A percentile compares a stretch with the other conserved stretches of the same genome.
Conservation (phyloP, 1,140 invertebrate genomes). For the Paraescarpia echinospica region DNA sequence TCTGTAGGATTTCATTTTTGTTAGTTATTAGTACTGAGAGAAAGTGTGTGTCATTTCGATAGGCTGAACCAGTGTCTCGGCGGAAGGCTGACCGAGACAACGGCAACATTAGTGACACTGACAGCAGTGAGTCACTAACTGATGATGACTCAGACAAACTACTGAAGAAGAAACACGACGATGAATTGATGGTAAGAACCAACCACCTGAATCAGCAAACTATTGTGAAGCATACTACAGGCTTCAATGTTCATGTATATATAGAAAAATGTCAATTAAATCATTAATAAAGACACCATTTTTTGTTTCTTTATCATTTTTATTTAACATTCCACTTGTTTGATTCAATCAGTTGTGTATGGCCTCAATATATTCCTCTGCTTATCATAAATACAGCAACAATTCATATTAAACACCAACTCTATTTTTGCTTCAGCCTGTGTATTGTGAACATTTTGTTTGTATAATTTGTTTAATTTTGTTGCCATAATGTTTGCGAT, state of each 20-base stretch:
- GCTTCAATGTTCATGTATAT: not conserved
- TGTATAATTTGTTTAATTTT: not conserved
- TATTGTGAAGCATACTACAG: not conserved
- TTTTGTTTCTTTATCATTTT: not conserved
- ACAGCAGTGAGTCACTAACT: not conserved
- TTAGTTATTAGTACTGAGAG: not conserved
- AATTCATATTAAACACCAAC: not conserved
- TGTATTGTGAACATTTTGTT: not conserved
- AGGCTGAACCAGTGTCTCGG: slow-evolving; percentile 18
- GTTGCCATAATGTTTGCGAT: not conserved
- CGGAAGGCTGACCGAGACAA: not conserved
- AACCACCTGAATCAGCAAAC: too few relatives aligned
- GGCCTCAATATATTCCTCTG: not conserved
- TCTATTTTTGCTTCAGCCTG: not conserved
- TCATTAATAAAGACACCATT: not conserved
- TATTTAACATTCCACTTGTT: not conserved
- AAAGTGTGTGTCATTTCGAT: not conserved
- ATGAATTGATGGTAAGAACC: slow-evolving; percentile 18
- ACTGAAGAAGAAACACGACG: slow-evolving; percentile 20
- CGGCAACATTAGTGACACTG: not conserved
- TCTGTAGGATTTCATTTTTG: too few relatives aligned
- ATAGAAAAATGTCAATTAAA: not conserved
- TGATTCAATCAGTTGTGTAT: not conserved
- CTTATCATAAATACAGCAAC: not conserved
- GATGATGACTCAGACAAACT: not conserved